Percentiles rank a stretch among this genome's conserved stretches.
These are phyloP conservation scores for Trissonchulus sp. DNA, from an alignment of 2,888 invertebrate genomes.

Conservation along the genomic window DNA sequence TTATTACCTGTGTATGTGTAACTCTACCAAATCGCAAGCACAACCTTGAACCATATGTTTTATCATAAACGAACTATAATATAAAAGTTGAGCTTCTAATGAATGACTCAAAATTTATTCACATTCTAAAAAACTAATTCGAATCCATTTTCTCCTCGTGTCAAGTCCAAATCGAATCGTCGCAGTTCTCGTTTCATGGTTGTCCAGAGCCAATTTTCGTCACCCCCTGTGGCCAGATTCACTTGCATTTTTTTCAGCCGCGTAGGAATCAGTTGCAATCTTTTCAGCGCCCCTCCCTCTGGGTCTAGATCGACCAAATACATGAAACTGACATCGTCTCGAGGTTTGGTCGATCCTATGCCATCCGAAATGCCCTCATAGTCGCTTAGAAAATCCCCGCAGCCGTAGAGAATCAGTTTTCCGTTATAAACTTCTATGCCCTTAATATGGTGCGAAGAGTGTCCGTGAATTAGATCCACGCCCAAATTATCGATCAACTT, in stretches of 20 bases:
- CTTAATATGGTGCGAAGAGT: slow-evolving; percentile 39
- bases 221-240: neutral
- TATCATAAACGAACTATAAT: too few species aligned
- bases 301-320: slow-evolving; percentile 29
- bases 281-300: neutral
- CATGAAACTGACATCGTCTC: slow-evolving; percentile 32
- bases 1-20: too few species aligned
- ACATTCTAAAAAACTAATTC: neutral
- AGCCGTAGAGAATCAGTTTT: slow-evolving; percentile 40
- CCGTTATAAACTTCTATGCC: slow-evolving; percentile 39
- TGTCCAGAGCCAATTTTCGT: slow-evolving; percentile 18
- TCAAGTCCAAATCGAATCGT: neutral
- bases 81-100: too few species aligned
- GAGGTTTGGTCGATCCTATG: neutral
- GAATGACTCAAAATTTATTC: too few species aligned
- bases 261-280: slow-evolving; percentile 26
- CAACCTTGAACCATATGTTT: too few species aligned
- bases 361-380: slow-evolving; percentile 38
- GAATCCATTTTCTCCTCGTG: neutral
- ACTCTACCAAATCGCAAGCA: too few species aligned
- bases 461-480: slow-evolving; percentile 38
- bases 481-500: slow-evolving; percentile 35
- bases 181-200: slow-evolving; percentile 23
- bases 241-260: slow-evolving; percentile 23
- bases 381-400: slow-evolving; percentile 39